Percentiles rank a stretch among this genome's conserved stretches.
Evolutionary conservation across 2,888 invertebrate genomes (phyloP).

Genomic region (Latrodectus hesperus): DNA sequence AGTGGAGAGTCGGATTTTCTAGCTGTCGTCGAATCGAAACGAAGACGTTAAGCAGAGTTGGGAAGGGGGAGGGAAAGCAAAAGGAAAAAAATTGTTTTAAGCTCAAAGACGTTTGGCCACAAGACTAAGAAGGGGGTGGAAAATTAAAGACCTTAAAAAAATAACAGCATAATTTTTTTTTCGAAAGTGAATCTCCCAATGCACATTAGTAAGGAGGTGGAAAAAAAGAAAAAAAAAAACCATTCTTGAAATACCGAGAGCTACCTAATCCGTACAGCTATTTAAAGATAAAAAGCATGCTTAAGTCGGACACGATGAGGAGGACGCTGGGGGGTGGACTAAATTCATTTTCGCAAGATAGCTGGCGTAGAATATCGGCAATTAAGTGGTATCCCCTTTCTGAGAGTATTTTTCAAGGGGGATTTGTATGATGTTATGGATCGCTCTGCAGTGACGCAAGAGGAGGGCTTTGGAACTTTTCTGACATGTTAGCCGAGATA

Average conservation of each 20-base stretch:
- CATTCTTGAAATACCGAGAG: constrained; percentile 66
- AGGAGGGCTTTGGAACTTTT: constrained; percentile 53
- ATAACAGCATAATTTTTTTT: neutral
- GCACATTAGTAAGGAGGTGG: constrained; percentile 16
- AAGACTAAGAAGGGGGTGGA: constrained; percentile 27
- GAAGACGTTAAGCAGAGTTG: neutral
- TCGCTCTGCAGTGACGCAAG: constrained; percentile 32
- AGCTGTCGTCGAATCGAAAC: constrained; percentile 61
- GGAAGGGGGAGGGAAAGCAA: constrained; percentile 3
- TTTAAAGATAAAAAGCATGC: constrained; percentile 68
- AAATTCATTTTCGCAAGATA: constrained; percentile 66
- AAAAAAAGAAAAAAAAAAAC: constrained; percentile 40
- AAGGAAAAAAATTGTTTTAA: constrained; percentile 19
- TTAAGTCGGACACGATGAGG: constrained; percentile 58
- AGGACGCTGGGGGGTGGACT: constrained; percentile 55
- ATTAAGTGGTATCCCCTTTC: constrained; percentile 68
- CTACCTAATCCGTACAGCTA: constrained; percentile 67
- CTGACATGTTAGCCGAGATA: constrained; percentile 68
- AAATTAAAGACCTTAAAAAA: constrained; percentile 60
- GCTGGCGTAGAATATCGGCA: constrained; percentile 67
- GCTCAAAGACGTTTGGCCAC: constrained; percentile 38
- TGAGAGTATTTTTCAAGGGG: constrained; percentile 66
- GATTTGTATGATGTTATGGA: constrained; percentile 67
- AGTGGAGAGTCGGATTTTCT: constrained; percentile 47
- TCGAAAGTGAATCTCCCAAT: too few species aligned